Base-by-base conservation (phyloP, 2,888 invertebrate species). In the Chrysodeixis includens region DNA sequence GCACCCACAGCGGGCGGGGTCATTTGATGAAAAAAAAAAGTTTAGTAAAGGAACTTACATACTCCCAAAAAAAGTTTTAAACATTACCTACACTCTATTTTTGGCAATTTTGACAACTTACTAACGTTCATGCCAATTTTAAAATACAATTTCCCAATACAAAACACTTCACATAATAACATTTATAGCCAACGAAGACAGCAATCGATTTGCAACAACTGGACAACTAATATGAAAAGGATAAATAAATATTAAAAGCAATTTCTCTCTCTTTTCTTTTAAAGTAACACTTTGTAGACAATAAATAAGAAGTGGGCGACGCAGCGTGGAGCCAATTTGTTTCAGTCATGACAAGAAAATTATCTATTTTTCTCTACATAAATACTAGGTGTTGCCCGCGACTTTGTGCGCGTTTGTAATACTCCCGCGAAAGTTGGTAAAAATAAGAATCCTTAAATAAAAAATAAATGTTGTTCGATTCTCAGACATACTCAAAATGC, bases 311-410 rank as follows among this genome's bases (percentile, higher is more conserved):
- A 35, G 30, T 20, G 56, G 8, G 44, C 44, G 53, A 56, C 66
- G 51, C 70, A 74, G 62, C 51, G 20, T 62, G 66, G 49, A 26
- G 7, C 30, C 66, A 73, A 74, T 73, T 73, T 74, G 66, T 70
- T 51, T n/a, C 1, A n/a, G 14, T 10, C 22, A 12, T 18, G 7
- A n/a, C 9, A 30, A 49, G 8, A 46, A 46, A 62, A 62, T 51
- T 16, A 22, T 30, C 59, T 26, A 62, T 70, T 7, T 60, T 30
- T 56, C 69, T 40, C n/a, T n/a, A n/a, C 46, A 9, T 52, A 40
- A 18, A 30, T 18, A 18, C 18, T 12, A 35, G 35, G 12, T 35
- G 12, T 35, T 14, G 14, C 12, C 4, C 14, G 35, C 14, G 14
- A 35, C 12, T 14, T 14, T 35, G 35, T 35, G 14, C 2, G 10